These are phyloP conservation scores for Alcedo quadribrachys DNA, from an alignment of 2,797 vertebrate species.

Conservation along the genomic window DNA sequence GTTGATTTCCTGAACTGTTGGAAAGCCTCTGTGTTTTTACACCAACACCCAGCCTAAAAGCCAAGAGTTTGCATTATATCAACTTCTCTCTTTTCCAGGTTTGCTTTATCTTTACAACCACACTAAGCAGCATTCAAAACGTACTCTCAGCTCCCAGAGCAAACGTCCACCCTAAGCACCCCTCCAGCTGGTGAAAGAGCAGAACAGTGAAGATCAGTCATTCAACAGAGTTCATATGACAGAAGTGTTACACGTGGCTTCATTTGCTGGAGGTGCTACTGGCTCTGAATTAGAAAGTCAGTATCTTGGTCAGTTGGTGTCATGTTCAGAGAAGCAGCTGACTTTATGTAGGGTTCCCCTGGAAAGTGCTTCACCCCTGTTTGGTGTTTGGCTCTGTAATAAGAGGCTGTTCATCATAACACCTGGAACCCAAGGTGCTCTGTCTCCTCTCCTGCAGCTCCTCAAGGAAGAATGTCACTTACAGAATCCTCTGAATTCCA, in stretches of 20 bases:
- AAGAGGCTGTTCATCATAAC: background rate
- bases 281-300: constrained; percentile 1
- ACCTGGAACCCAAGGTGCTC: background rate
- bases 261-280: background rate
- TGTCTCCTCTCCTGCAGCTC: constrained; percentile 16
- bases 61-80: background rate
- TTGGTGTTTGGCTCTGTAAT: background rate
- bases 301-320: background rate
- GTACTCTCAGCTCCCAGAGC: background rate
- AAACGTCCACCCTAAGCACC: background rate
- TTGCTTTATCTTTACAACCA: background rate
- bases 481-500: background rate
- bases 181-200: background rate
- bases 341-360: background rate
- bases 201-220: background rate
- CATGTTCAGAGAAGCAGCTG: background rate
- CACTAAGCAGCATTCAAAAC: background rate
- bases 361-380: background rate
- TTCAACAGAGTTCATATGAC: background rate
- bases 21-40: background rate
- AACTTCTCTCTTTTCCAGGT: background rate
- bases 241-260: background rate
- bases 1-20: background rate
- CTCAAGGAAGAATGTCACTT: background rate
- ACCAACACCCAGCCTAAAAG: background rate